These are phyloP conservation scores for Zaprionus gabonicus DNA, from an alignment of 1,140 invertebrate genomes.

Conservation along the genomic window DNA sequence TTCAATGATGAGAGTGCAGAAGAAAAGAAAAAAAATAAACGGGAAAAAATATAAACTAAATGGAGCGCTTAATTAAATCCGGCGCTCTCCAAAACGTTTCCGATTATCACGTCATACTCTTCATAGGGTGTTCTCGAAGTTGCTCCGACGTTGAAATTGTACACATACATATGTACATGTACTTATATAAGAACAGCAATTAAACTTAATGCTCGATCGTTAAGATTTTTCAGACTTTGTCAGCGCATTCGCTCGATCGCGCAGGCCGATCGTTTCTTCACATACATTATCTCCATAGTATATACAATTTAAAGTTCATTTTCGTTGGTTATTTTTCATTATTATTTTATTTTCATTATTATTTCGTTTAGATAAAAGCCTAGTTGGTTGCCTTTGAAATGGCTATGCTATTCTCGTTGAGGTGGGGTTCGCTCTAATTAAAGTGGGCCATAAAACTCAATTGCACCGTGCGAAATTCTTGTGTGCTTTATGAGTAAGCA, in stretches of 20 bases:
- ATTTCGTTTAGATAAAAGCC: slow-evolving; percentile 35
- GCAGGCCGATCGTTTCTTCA: neutral
- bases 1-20: slow-evolving; percentile 2
- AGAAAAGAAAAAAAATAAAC: neutral
- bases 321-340: slow-evolving; percentile 68
- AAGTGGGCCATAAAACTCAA: slow-evolving; percentile 29
- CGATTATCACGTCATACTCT: neutral
- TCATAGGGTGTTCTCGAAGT: slow-evolving; percentile 29
- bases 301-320: slow-evolving; percentile 56
- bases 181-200: neutral
- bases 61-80: neutral
- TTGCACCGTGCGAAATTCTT: slow-evolving; percentile 34
- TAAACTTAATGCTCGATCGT: neutral
- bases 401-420: slow-evolving; percentile 22
- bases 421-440: slow-evolving; percentile 33
- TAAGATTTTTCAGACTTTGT: neutral
- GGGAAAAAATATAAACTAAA: neutral
- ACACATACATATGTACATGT: no score
- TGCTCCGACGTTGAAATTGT: neutral
- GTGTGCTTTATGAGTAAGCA: slow-evolving; percentile 26
- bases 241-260: neutral
- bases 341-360: slow-evolving; percentile 42
- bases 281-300: slow-evolving; percentile 23
- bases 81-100: neutral
- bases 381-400: slow-evolving; percentile 33